Evolutionary conservation across 2,888 invertebrate genomes (phyloP).

Genomic region (Euproctis similis): DNA sequence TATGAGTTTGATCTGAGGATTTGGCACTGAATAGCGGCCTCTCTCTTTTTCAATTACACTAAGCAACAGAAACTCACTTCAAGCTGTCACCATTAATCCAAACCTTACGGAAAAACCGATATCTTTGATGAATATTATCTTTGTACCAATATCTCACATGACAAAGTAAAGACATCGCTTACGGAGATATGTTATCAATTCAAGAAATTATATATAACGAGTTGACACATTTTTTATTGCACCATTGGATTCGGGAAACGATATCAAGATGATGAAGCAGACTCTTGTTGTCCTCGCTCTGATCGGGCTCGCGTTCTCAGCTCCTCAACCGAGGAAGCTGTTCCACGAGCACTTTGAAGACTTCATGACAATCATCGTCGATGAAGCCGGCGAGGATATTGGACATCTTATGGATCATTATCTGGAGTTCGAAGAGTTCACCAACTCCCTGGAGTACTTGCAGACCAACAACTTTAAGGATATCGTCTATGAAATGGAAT

Average conservation of each 20-base stretch:
- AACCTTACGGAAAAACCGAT: no score
- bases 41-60: no score
- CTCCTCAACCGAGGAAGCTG: conserved; percentile 44
- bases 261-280: conserved; percentile 37
- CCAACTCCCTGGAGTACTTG: conserved; percentile 32
- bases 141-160: conserved; percentile 21
- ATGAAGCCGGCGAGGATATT: conserved; percentile 32
- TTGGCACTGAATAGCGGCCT: no score
- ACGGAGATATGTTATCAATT: conserved; percentile 16
- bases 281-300: conserved; percentile 33
- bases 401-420: conserved; percentile 31
- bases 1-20: no score
- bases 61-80: neutral
- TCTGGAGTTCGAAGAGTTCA: conserved; percentile 44
- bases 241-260: conserved; percentile 19
- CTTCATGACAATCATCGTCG: conserved; percentile 38
- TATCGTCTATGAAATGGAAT: conserved; percentile 49
- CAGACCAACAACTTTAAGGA: conserved; percentile 40
- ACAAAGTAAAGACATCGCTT: conserved; percentile 8
- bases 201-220: conserved; percentile 27
- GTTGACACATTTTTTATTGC: neutral
- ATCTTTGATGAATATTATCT: no score
- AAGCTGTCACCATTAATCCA: neutral
- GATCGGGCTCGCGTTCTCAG: conserved; percentile 33
- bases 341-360: conserved; percentile 56